Evolutionary conservation across 2,888 invertebrate species (phyloP).

Genomic region (Lasioglossum marginatum): DNA sequence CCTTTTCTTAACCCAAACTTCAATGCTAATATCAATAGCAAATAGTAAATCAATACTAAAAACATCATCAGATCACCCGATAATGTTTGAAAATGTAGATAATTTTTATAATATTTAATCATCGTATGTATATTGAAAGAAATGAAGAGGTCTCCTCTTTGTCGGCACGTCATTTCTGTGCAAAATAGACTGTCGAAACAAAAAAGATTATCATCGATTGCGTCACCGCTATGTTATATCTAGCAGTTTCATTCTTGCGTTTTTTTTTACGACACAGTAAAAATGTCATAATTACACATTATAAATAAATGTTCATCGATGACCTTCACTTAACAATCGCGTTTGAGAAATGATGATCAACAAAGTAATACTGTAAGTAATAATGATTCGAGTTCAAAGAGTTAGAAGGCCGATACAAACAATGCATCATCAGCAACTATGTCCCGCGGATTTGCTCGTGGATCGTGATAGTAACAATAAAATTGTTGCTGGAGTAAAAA

Average conservation of each 20-base stretch:
- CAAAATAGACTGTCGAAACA: neutral
- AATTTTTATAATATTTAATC: too few relatives aligned
- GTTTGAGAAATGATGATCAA: neutral
- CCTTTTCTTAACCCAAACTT: neutral
- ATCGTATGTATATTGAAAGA: too few relatives aligned
- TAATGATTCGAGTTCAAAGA: neutral
- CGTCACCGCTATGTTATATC: neutral
- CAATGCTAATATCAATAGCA: neutral
- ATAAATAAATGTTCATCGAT: constrained; percentile 21
- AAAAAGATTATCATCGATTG: neutral
- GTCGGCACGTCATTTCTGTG: too few relatives aligned
- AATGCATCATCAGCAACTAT: neutral
- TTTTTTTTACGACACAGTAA: neutral
- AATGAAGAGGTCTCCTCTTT: too few relatives aligned
- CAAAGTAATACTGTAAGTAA: neutral
- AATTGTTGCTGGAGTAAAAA: neutral
- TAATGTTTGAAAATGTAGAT: too few relatives aligned
- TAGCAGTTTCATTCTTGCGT: neutral
- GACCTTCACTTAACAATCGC: neutral
- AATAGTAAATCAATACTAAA: too few relatives aligned
- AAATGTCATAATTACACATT: constrained; percentile 1
- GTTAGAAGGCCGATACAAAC: neutral
- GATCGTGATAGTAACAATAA: neutral
- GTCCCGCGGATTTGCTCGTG: neutral
- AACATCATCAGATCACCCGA: too few relatives aligned